phyloP scores from a whole-genome alignment of 1,140 invertebrate genomes.

The Cardiocondyla obscurior region DNA sequence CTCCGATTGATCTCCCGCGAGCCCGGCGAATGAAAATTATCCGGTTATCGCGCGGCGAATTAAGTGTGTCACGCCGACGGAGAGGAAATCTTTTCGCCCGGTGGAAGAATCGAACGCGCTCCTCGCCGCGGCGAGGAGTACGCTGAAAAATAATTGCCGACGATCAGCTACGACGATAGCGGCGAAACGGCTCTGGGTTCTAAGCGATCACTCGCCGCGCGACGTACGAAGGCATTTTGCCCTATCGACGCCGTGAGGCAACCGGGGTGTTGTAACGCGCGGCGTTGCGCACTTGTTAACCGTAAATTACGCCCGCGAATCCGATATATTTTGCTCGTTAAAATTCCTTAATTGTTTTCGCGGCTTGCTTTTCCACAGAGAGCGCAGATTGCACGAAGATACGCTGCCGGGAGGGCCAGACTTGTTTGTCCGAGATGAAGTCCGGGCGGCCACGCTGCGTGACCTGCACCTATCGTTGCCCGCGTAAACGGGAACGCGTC shows the following conservation, averaged over 20 bases:
- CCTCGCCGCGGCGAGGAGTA: too few relatives aligned
- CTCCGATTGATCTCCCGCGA: too few relatives aligned
- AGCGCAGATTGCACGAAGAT: constrained; percentile 90
- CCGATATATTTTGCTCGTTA: neutral
- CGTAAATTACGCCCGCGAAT: neutral
- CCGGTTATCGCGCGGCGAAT: constrained; percentile 46
- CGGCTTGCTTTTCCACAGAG: constrained; percentile 84
- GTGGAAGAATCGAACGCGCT: too few relatives aligned
- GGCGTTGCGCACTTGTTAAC: too few relatives aligned
- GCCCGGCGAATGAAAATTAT: constrained; percentile 49
- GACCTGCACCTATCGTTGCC: constrained; percentile 87
- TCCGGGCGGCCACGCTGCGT: constrained; percentile 91
- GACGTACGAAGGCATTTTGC: too few relatives aligned
- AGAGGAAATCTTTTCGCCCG: too few relatives aligned
- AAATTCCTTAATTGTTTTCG: neutral
- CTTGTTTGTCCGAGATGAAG: constrained; percentile 89
- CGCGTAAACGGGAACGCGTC: constrained; percentile 79
- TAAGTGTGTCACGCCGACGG: constrained; percentile 5
- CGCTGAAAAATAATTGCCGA: neutral
- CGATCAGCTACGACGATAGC: too few relatives aligned
- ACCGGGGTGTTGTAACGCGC: too few relatives aligned
- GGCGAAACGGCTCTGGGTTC: too few relatives aligned
- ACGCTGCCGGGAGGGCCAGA: constrained; percentile 89
- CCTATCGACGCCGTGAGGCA: too few relatives aligned
- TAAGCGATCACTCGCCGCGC: too few relatives aligned